Evolutionary conservation across 30 jellyfish, hydroid and myxozoan species (phyloP).

Genomic region (Phacellophora camtschatica): DNA sequence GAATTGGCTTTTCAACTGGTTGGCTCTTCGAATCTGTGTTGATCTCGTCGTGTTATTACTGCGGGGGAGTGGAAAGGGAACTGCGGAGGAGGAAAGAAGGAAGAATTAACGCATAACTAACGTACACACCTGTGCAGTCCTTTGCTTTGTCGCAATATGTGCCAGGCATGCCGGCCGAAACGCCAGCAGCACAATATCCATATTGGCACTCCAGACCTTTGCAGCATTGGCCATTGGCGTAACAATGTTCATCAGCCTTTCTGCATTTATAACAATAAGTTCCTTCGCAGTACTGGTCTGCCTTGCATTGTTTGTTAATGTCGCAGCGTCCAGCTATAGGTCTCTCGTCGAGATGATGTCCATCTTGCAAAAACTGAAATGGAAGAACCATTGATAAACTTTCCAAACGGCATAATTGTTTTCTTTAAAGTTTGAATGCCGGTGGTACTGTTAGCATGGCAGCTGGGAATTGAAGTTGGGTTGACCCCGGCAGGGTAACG

Average conservation of each 20-base stretch:
- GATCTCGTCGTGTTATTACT: too few relatives aligned
- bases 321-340: slow-evolving; percentile 86
- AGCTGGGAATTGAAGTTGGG: neutral
- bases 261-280: slow-evolving; percentile 77
- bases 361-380: slow-evolving; percentile 38
- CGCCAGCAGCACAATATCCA: slow-evolving; percentile 85
- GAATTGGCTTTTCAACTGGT: too few relatives aligned
- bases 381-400: neutral
- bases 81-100: too few relatives aligned
- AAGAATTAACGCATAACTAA: too few relatives aligned
- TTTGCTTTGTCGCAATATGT: slow-evolving; percentile 84
- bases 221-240: slow-evolving; percentile 91
- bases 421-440: too few relatives aligned
- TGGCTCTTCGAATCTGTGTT: too few relatives aligned
- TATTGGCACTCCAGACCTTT: slow-evolving; percentile 89
- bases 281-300: slow-evolving; percentile 87
- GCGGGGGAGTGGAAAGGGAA: too few relatives aligned
- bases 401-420: neutral
- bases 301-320: slow-evolving; percentile 72
- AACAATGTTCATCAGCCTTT: slow-evolving; percentile 79
- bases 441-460: too few relatives aligned
- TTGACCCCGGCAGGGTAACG: neutral
- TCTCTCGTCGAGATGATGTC: slow-evolving; percentile 71
- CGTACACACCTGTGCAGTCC: slow-evolving; percentile 97
- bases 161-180: slow-evolving; percentile 91